Evolutionary conservation across 1,140 invertebrate species (phyloP).

Genomic region (Micrasema minimum): DNA sequence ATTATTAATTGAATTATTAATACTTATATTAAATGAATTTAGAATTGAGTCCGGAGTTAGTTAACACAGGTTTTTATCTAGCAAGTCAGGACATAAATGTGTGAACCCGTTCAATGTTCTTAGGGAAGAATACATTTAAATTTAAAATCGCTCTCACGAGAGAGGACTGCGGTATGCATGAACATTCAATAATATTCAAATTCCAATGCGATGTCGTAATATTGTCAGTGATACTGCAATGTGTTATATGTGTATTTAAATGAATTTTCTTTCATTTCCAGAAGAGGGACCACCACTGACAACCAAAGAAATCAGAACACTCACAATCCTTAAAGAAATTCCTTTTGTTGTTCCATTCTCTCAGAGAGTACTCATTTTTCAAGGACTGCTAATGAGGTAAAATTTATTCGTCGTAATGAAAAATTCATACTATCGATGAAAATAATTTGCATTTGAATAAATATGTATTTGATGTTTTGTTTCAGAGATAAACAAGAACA

Average conservation of each 20-base stretch:
- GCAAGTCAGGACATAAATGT: too few relatives aligned
- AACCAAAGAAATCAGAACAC: conserved; percentile 86
- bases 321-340: conserved; percentile 89
- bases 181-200: not conserved
- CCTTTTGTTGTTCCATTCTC: conserved; percentile 94
- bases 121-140: too few relatives aligned
- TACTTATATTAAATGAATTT: too few relatives aligned
- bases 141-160: conserved; percentile 48
- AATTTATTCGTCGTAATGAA: too few relatives aligned
- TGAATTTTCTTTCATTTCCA: conserved; percentile 54
- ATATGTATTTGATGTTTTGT: conserved; percentile 54
- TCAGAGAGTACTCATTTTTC: conserved; percentile 87
- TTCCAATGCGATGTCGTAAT: not conserved
- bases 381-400: conserved; percentile 73
- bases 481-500: conserved; percentile 77
- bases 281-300: conserved; percentile 84
- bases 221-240: not conserved
- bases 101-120: too few relatives aligned
- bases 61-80: too few relatives aligned
- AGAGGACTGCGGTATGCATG: conserved; percentile 46
- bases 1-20: too few relatives aligned
- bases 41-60: too few relatives aligned
- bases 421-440: too few relatives aligned
- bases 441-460: too few relatives aligned
- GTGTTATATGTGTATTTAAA: too few relatives aligned